A percentile compares a stretch with the other conserved stretches of the same genome.
Conservation (phyloP, 2,888 invertebrate genomes). For the Epistrophe grossulariae region DNA sequence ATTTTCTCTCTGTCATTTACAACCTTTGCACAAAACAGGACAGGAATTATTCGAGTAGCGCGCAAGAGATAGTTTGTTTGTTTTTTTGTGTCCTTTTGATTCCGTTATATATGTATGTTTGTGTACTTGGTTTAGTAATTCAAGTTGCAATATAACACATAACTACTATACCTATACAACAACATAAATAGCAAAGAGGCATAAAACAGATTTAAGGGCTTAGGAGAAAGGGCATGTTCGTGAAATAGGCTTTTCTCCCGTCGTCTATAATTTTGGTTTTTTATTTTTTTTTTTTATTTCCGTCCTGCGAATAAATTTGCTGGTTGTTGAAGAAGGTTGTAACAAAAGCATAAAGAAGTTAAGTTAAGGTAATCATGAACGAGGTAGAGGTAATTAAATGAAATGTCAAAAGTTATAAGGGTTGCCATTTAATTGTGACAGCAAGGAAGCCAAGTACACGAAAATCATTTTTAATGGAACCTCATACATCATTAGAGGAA, state of each 20-base stretch:
- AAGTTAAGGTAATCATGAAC: constrained; percentile 15
- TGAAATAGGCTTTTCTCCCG: constrained; percentile 25
- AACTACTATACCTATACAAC: not conserved
- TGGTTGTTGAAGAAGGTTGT: not conserved
- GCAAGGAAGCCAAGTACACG: not conserved
- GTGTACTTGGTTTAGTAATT: constrained; percentile 46
- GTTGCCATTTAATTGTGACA: constrained; percentile 23
- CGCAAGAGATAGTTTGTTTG: constrained; percentile 49
- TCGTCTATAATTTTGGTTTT: not conserved
- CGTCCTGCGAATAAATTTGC: constrained; percentile 7
- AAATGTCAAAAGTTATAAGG: constrained; percentile 41
- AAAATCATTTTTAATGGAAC: constrained; percentile 22
- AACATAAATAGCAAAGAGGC: not conserved
- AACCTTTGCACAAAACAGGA: not conserved
- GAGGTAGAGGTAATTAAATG: constrained; percentile 19
- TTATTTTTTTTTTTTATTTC: not conserved
- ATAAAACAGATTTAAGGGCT: constrained; percentile 18
- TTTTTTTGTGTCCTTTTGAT: constrained; percentile 44
- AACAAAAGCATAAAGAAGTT: not conserved
- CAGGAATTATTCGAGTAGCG: not conserved
- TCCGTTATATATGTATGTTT: constrained; percentile 41
- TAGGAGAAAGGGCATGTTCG: not conserved
- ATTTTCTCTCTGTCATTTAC: constrained; percentile 6
- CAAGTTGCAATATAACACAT: not conserved
- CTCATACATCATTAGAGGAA: not conserved